A percentile compares a stretch with the other conserved stretches of the same genome.
Conservation (phyloP, 2,797 vertebrate species). For the Parauchenoglanis ngamensis region DNA sequence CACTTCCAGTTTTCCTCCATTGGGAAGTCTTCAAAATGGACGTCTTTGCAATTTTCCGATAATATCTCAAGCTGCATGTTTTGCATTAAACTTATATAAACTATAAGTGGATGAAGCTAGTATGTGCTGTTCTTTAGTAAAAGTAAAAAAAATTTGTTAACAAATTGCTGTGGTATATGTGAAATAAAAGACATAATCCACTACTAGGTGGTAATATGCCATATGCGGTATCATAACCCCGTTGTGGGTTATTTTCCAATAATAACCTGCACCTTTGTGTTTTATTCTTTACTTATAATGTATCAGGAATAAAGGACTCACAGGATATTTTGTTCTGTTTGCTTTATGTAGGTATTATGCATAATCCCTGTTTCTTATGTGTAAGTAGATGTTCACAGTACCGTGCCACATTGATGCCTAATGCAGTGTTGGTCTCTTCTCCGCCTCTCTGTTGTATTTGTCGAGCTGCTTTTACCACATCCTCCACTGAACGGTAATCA, state of each 20-base stretch:
- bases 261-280: neutral
- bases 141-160: neutral
- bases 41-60: neutral
- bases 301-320: neutral
- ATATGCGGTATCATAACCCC: neutral
- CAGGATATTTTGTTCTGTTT: neutral
- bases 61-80: neutral
- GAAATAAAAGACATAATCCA: neutral
- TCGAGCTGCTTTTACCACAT: conserved; percentile 90
- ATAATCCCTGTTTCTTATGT: neutral
- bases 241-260: neutral
- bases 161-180: neutral
- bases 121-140: neutral
- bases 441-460: conserved; percentile 92
- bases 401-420: conserved; percentile 92
- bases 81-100: neutral
- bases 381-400: conserved; percentile 60
- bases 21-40: neutral
- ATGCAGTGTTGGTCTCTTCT: conserved; percentile 92
- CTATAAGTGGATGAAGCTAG: neutral
- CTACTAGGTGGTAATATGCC: neutral
- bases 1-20: neutral
- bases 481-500: conserved; percentile 90
- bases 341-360: neutral
- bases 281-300: neutral